phyloP scores from a whole-genome alignment of 2,797 vertebrate genomes.

The Liparis tanakae region DNA sequence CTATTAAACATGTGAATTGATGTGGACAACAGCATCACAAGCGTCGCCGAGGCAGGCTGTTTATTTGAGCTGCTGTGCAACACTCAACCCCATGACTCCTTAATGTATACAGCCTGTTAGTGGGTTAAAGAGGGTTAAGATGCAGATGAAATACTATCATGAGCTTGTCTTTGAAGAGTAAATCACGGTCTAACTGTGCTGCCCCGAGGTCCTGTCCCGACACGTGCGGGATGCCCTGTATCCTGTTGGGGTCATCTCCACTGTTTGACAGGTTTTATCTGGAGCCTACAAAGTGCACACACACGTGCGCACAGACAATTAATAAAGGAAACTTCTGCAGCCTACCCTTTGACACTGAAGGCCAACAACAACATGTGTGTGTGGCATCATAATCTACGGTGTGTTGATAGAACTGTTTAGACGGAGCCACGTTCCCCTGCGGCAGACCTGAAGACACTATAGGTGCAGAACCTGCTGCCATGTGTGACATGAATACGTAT shows the following conservation, averaged over 20 bases:
- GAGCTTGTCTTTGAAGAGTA: slow-evolving; percentile 81
- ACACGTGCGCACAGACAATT: slow-evolving; percentile 54
- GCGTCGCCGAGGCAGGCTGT: slow-evolving; percentile 61
- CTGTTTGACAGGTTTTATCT: slow-evolving; percentile 84
- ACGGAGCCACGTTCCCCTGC: slow-evolving; percentile 38
- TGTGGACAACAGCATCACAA: slow-evolving; percentile 51
- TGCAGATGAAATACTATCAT: slow-evolving; percentile 80
- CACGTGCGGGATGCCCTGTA: slow-evolving; percentile 76
- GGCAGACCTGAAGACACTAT: slow-evolving; percentile 13
- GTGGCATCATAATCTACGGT: slow-evolving; percentile 54
- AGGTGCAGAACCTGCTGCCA: neutral
- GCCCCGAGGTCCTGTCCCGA: slow-evolving; percentile 68
- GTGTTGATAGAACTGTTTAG: slow-evolving; percentile 60
- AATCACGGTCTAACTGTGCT: slow-evolving; percentile 75
- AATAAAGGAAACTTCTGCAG: slow-evolving; percentile 80
- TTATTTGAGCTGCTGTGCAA: slow-evolving; percentile 79
- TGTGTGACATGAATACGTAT: neutral
- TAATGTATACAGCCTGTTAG: slow-evolving; percentile 75
- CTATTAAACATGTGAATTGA: slow-evolving; percentile 50
- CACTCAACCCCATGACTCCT: slow-evolving; percentile 71
- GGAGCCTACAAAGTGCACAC: slow-evolving; percentile 28
- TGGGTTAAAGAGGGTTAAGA: slow-evolving; percentile 80
- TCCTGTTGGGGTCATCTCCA: slow-evolving; percentile 75
- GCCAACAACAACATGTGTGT: slow-evolving; percentile 62
- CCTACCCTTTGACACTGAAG: slow-evolving; percentile 75